These are phyloP conservation scores for Falco biarmicus DNA, from an alignment of 2,797 vertebrate genomes.

Conservation along the genomic window DNA sequence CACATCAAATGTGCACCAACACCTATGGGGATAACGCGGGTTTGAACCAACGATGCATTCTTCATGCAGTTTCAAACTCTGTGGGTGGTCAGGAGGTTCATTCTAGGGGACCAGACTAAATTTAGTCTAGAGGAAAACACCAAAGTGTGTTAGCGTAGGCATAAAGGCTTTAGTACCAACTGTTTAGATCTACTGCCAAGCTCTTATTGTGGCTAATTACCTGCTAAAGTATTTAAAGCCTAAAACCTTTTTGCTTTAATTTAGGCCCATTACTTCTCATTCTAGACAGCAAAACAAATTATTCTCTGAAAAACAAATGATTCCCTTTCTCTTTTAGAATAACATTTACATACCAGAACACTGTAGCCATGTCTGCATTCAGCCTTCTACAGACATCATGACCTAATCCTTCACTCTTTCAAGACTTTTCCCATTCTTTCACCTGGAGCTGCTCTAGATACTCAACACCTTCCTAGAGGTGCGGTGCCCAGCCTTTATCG, in stretches of 20 bases:
- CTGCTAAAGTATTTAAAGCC: neutral
- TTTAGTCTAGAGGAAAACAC: neutral
- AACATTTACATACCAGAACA: neutral
- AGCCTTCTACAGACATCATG: neutral
- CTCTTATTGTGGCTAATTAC: conserved; percentile 8
- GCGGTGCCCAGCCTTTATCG: neutral
- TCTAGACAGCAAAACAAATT: neutral
- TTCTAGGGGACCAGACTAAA: neutral
- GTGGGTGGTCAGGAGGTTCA: neutral
- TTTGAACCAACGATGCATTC: neutral
- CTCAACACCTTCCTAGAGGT: neutral
- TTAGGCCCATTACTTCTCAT: neutral
- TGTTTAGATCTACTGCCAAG: neutral
- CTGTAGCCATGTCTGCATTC: neutral
- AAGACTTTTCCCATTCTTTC: neutral
- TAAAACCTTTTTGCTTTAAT: neutral
- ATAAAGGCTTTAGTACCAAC: neutral
- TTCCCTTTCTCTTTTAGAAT: neutral
- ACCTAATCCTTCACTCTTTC: neutral
- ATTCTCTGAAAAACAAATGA: neutral
- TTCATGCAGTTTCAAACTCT: neutral
- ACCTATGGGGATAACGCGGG: neutral
- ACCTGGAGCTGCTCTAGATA: neutral
- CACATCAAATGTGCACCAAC: neutral
- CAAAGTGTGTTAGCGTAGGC: neutral